A percentile compares a stretch with the other conserved stretches of the same genome.
phyloP scores from a whole-genome alignment of 2,797 vertebrate genomes.

The Schizothorax lantsangensis region DNA sequence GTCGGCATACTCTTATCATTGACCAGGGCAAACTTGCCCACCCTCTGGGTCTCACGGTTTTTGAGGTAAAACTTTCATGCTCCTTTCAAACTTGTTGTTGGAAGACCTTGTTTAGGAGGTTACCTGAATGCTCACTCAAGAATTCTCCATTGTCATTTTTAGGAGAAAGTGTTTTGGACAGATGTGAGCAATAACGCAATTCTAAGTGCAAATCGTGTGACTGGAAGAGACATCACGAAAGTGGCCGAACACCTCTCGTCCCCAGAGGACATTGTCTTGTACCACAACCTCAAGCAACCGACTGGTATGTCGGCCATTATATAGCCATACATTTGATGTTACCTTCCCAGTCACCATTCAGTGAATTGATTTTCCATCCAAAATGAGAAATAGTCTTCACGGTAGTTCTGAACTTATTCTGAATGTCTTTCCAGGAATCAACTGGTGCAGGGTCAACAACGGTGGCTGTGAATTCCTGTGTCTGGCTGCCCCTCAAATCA shows the following conservation, averaged over 20 bases:
- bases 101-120: not conserved
- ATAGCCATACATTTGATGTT: not conserved
- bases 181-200: slow-evolving; percentile 88
- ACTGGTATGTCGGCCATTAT: slow-evolving; percentile 72
- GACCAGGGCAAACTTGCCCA: slow-evolving; percentile 83
- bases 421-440: slow-evolving; percentile 73
- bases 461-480: slow-evolving; percentile 89
- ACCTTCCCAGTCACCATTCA: not conserved
- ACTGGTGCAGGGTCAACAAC: slow-evolving; percentile 84
- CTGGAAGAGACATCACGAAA: slow-evolving; percentile 79
- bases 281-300: slow-evolving; percentile 88
- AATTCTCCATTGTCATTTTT: not conserved
- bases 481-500: slow-evolving; percentile 87
- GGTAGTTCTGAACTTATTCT: not conserved
- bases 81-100: slow-evolving; percentile 9
- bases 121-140: not conserved
- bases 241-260: slow-evolving; percentile 84
- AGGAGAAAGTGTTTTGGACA: slow-evolving; percentile 92
- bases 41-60: slow-evolving; percentile 87
- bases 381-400: not conserved
- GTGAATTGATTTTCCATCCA: not conserved
- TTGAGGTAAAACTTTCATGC: slow-evolving; percentile 80
- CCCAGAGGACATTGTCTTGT: slow-evolving; percentile 88
- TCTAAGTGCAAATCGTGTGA: slow-evolving; percentile 88
- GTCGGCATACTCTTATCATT: slow-evolving; percentile 82